Conservation (phyloP, 2,888 invertebrate species). For the Balanococcus diminutus region DNA sequence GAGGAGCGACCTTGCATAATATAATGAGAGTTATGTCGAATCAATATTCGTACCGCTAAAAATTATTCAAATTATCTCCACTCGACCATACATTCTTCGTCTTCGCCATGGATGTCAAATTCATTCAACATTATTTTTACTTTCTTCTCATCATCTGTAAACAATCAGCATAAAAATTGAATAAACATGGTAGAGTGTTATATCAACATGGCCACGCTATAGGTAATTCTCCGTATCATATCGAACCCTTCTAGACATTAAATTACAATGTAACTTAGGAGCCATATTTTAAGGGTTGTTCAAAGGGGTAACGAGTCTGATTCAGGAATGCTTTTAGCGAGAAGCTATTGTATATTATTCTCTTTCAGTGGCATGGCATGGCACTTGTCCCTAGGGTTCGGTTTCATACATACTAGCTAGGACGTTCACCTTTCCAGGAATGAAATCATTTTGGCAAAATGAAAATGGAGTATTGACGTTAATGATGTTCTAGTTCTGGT, state of each 20-base stretch:
- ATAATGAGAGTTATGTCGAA: not conserved
- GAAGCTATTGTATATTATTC: not conserved
- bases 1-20: not conserved
- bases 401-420: not conserved
- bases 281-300: not conserved
- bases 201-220: not conserved
- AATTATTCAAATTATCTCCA: not conserved
- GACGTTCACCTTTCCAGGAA: constrained; percentile 10
- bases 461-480: not conserved
- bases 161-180: not conserved
- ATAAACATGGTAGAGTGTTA: not conserved
- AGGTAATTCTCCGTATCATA: too few species aligned
- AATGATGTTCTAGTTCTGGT: not conserved
- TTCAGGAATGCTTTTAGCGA: not conserved
- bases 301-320: not conserved
- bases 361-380: not conserved
- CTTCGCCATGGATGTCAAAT: not conserved
- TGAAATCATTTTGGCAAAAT: not conserved
- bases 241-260: constrained; percentile 10
- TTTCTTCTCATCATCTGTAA: not conserved
- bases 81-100: not conserved
- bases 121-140: not conserved
- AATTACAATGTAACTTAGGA: not conserved
- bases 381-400: not conserved
- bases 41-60: not conserved